Evolutionary conservation across 1,140 invertebrate genomes (phyloP).

Genomic region (Arion vulgaris): DNA sequence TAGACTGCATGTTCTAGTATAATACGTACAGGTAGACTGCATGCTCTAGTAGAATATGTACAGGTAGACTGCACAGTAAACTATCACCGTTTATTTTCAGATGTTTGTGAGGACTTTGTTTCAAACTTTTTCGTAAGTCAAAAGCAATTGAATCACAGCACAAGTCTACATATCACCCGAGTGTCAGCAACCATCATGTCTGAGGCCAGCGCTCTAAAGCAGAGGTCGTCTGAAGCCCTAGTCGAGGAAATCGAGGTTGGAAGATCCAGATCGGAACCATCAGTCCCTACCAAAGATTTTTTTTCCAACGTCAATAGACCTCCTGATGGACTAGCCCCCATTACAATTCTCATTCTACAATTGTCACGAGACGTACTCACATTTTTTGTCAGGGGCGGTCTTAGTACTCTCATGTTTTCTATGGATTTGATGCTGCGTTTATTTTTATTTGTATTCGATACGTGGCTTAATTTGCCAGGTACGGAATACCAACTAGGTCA

Average conservation of each 20-base stretch:
- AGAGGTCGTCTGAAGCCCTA: not conserved
- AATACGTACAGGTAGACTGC: too few relatives aligned
- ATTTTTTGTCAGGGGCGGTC: not conserved
- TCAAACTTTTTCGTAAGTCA: too few relatives aligned
- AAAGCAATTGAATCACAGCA: too few relatives aligned
- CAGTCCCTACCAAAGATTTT: not conserved
- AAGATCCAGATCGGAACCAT: not conserved
- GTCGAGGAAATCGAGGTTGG: not conserved
- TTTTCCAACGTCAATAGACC: not conserved
- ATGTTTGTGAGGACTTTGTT: too few relatives aligned
- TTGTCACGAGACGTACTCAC: not conserved
- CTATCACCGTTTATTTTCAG: too few relatives aligned
- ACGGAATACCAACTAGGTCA: not conserved
- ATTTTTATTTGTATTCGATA: not conserved
- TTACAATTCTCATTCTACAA: not conserved
- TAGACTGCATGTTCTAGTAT: too few relatives aligned
- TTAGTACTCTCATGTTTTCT: not conserved
- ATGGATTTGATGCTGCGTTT: not conserved
- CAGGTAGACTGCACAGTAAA: too few relatives aligned
- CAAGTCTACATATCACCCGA: too few relatives aligned
- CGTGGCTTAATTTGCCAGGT: not conserved
- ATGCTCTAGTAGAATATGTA: too few relatives aligned
- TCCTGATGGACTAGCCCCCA: not conserved
- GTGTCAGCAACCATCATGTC: too few relatives aligned
- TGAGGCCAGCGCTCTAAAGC: not conserved